Base-by-base conservation (phyloP, 1,140 invertebrate species). In the Bombus cullumanus region DNA sequence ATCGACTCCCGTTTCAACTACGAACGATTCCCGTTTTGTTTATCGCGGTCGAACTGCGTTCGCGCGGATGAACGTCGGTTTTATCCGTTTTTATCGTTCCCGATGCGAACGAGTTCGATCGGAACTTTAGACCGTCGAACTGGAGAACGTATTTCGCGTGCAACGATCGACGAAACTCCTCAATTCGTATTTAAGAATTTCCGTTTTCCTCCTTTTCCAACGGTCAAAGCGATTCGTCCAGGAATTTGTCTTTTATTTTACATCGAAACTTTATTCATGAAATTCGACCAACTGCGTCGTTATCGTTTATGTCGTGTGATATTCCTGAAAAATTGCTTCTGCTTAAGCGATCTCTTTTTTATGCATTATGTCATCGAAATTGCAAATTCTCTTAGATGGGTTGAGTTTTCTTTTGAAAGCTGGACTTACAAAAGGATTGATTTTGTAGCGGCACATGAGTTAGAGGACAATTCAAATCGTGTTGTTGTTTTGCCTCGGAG, bases 21-120 rank as follows among this genome's bases (percentile, higher is more conserved):
- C 73, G 43, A 81, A 59, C 37, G 53, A 73, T 79, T 59, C 39
- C 71, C 34, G 57, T 82, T 75, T 75, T 75, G 81, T 82, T 82
- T 82, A 64, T 81, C 78, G 47, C 37, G 34, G 34, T n/a, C n/a
- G 62, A 66, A 68, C 43, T 47, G 25, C 18, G 39, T 78, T 66
- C 39, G 6, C 77, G 25, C 43, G 43, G 62, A 69, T 71, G 64
- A n/a, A 71, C 66, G 77, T 41, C 34, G 8, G 66, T 34, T 81
- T 71, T 34, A 68, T 57, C 43, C 71, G 62, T 9, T 86, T 88
- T 87, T 87, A 71, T 88, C 81, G 82, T 69, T 28, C 53, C 64
- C 39, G 25, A 25, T 53, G 18, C 47, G 47, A 53, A 22, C 47
- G 47, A 53, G 47, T 53, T 53, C 47, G 47, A 22, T 53, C 47